Evolutionary conservation across 1,140 invertebrate species (phyloP), one percentile per base, ranked within the genome.

Genomic region (Ectropis grisescens): DNA sequence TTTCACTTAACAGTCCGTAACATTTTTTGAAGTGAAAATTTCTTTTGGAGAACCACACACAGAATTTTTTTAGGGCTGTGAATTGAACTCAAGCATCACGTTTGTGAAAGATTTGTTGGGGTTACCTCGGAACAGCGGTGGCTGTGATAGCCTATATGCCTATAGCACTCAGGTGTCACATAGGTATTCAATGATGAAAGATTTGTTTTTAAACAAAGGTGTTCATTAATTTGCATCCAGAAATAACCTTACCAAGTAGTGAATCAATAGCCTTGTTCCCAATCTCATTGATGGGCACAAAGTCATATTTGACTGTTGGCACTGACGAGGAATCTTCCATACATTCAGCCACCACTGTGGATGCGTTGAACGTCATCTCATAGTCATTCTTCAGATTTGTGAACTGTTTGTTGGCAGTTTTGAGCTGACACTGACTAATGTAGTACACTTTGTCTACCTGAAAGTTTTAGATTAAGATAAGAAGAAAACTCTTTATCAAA

Each of bases 331-430:
- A 58, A 26, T 89, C 86, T 6, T 89, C 90, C 30, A 84, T 80
- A 52, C 91, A 94, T 30, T 87, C 85, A 22, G 89, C 82, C 4
- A 97, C 85, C 47, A 91, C 83, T 0, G 94, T 92, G 16, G 98
- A 93, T 11, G 82, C 75, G n/a, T 83, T 90, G 51, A 99, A 90
- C 0, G 93, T 93, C 88, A 99, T 93, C 66, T 99, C 98, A 65
- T 98, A 99, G 67, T 98, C 95, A 75, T 98, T 96, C 29, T 95
- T 93, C 7, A 97, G 67, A 25, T 81, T 87, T 9, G 86, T 88
- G 61, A 88, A 99, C 57, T 94, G 88, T 69, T 97, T 98, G 69
- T 99, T 98, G 0, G 97, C 96, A 10, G 91, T 86, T 75, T 98
- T 98, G 5, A 98, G 64, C 11, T 82, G 67, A 34, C 90, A 94